Base-by-base conservation (phyloP, 1,140 invertebrate genomes). In the Aphidius gifuensis region DNA sequence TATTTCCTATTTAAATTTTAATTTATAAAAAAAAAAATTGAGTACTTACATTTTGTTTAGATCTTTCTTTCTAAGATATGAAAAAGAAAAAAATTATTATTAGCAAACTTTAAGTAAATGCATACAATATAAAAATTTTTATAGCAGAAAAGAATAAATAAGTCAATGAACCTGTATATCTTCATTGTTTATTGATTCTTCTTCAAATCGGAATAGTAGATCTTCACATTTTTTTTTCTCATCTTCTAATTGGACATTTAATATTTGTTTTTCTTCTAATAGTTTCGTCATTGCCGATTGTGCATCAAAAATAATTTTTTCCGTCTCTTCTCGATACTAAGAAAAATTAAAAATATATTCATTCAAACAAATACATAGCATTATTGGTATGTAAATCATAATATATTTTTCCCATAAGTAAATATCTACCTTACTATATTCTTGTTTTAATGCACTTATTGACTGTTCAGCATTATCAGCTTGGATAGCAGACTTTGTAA, bases 151-250 rank as follows among this genome's bases (percentile, higher is more conserved):
- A n/a, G 5, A 21, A 11, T 48, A 21, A 48, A 5, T 21, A 48
- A 48, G 16, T 48, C 9, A 21, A 48, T 21, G 46, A 48, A 63
- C 92, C 86, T 93, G 89, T 74, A 93, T 83, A 72, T 92, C 90
- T 69, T 86, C 85, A 79, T 89, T 90, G 70, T 82, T 84, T 67
- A 93, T 87, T 40, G 85, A 89, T 69, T 94, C 92, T 78, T 97
- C 95, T 82, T 97, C 94, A 64, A 93, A 88, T 46, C 90, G 86
- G 74, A 97, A 97, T 72, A 94, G 87, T 51, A 97, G 82, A 78
- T 98, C 96, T 83, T 98, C 95, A 9, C 90, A 85, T 79, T 93
- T 94, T 71, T 91, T 88, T 71, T 85, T 88, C 69, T 95, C 92
- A 68, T 96, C 92, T 65, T 94, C 92, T 65, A 96, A 73, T 67